Base-by-base conservation (phyloP, 1,140 invertebrate species). In the Andrena cerasifolii region DNA sequence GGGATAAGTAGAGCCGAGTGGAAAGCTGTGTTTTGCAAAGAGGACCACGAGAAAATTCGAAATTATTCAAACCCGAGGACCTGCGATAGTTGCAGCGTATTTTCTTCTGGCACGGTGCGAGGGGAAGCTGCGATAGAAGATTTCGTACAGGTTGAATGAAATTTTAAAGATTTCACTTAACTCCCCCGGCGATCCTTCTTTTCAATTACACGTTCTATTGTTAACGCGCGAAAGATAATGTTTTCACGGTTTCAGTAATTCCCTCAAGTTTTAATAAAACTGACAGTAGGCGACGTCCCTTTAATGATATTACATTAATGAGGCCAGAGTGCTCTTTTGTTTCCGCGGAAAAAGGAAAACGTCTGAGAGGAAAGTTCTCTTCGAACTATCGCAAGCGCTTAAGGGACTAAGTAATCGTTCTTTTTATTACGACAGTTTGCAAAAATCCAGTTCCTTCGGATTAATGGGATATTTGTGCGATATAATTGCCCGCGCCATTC, bases 251-350 rank as follows among this genome's bases (percentile, higher is more conserved):
- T 61, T 61, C 33, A 24, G 58, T 21, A 61, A 61, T 61, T 61
- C 58, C 58, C 24, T 61, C 33, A 5, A 24, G 58, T 61, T 61
- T 61, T 14, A 61, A 31, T 61, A 21, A 61, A 61, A 61, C 40
- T 31, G 58, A 61, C 58, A 61, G 33, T 24, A 31, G 33, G 24
- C 31, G 33, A 40, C 36, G 36, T 61, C 58, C 40, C 40, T 61
- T 61, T 61, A 61, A 61, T 61, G 33, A 24, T 31, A 61, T 61
- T 61, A 61, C 58, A 36, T 21, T 61, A 61, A 61, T 43, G 58
- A 61, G 58, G 58, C 33, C 58, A 43, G 33, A 61, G 58, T 61
- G 58, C 58, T 61, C 58, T 61, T 61, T 61, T 61, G 58, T 61
- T 61, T 40, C 58, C 33, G 6, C 58, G 6, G 58, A 21, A 36